Base-by-base conservation (phyloP, 1,140 invertebrate genomes). In the Nylanderia fulva region DNA sequence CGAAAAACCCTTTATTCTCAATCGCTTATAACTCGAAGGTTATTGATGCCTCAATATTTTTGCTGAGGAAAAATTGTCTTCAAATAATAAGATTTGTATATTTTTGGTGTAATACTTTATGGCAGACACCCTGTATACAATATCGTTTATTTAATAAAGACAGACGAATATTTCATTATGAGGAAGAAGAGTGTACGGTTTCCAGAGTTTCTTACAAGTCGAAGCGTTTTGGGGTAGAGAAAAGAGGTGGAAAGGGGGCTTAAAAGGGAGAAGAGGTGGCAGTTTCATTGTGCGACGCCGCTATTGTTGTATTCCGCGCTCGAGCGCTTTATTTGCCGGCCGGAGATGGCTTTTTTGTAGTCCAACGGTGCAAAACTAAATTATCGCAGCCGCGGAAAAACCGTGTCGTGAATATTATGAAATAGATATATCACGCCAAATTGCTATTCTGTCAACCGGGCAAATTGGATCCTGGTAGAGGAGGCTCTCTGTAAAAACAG, bases 341-440 rank as follows among this genome's bases (percentile, higher is more conserved):
- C 84, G 61, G 75, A 80, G 48, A 85, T 80, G 48, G 84, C 63
- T 85, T 66, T 84, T 84, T 85, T 79, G 61, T 80, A 66, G 63
- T 69, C 75, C 84, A 82, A 85, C 75, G 84, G 75, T 80, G 75
- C 75, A 68, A 80, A 85, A 85, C 75, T 85, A 68, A 85, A 85
- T 85, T 85, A 85, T 85, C 84, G 63, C 75, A 52, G 75, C 63
- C 76, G 84, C 75, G 61, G 76, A 80, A 80, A 85, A 80, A 79
- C 48, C 75, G 63, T 82, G 75, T 66, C 75, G 60, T 58, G 63
- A 79, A 79, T 80, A 85, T 85, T 85, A 85, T 85, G 63, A 85
- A 80, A 85, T 76, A 76, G 80, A 84, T 85, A 85, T 85, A 85
- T 85, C 84, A 80, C 75, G 63, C 58, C 76, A 85, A 80, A 85